Base-by-base conservation (phyloP, 1,140 invertebrate genomes). In the Kradibia gibbosae region DNA sequence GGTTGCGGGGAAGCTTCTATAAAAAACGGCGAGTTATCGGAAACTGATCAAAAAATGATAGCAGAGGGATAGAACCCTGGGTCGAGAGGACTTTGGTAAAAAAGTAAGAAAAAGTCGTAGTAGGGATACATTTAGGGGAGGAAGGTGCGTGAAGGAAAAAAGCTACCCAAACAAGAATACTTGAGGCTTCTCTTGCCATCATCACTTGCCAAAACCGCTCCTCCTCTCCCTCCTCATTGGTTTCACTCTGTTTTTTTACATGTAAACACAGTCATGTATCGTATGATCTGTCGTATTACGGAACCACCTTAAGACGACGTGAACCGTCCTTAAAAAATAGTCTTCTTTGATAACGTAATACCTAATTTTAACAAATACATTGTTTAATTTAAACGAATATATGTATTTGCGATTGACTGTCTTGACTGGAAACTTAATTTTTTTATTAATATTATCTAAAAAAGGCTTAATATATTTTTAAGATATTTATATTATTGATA, bases 1-100 rank as follows among this genome's bases (percentile, higher is more conserved):
- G 73, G 65, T 34, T 36, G 34, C 28, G 62, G n/a, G 36, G 80
- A 82, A 72, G 80, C 65, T 78, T 65, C 45, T 55, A 48, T 45
- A 86, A 85, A 86, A 86, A 86, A 77, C 78, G 84, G 85, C 84
- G 81, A 85, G 85, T 85, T 85, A 87, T 89, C 85, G 87, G 83
- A 79, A 81, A 82, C 71, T 86, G 85, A 89, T 88, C 83, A 85
- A 85, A 86, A 87, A 88, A 87, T 86, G 84, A 88, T 86, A 78
- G 78, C 60, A 60, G 50, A 83, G 82, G 53, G 78, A 74, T 75
- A 11, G 62, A 77, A 25, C 60, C 28, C 39, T 50, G 36, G 79
- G 76, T 67, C 34, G 67, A 78, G 70, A 53, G 53, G 71, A 78
- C 20, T 78, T 65, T 28, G 75, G 13, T 10, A 81, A 79, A 74